Evolutionary conservation across 2,797 vertebrate species (phyloP).

Genomic region (Pipistrellus pipistrellus): DNA sequence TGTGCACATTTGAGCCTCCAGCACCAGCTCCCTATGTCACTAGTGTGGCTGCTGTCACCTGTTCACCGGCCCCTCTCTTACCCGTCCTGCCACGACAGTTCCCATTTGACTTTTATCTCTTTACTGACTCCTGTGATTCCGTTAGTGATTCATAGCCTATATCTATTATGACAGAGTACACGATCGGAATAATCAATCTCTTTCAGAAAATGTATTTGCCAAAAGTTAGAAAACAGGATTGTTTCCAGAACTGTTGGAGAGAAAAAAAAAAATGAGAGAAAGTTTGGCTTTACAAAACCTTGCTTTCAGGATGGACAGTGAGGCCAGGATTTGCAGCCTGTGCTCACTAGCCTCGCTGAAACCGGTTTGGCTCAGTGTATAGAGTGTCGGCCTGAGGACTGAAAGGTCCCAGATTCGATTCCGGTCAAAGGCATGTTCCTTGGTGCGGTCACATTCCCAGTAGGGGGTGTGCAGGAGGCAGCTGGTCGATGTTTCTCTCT

Average conservation of each 20-base stretch:
- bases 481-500: too few relatives aligned
- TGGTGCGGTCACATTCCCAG: too few relatives aligned
- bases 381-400: too few relatives aligned
- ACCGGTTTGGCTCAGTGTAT: too few relatives aligned
- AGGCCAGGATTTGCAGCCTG: neutral
- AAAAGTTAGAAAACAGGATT: conserved; percentile 7
- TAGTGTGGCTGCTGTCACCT: neutral
- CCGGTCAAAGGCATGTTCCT: too few relatives aligned
- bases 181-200: neutral
- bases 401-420: too few relatives aligned
- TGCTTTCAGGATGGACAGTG: neutral
- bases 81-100: neutral
- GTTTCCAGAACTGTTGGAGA: neutral
- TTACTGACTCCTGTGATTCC: neutral
- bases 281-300: conserved; percentile 41
- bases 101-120: neutral
- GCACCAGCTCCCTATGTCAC: neutral
- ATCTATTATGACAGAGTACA: neutral
- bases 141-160: neutral
- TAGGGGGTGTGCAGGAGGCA: too few relatives aligned
- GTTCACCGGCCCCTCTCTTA: neutral
- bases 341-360: neutral
- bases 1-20: neutral
- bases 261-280: neutral
- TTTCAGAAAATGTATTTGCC: conserved; percentile 5